Base-by-base conservation (phyloP, 2,113 vertebrate genomes). In the Neodon shergylaensis region DNA sequence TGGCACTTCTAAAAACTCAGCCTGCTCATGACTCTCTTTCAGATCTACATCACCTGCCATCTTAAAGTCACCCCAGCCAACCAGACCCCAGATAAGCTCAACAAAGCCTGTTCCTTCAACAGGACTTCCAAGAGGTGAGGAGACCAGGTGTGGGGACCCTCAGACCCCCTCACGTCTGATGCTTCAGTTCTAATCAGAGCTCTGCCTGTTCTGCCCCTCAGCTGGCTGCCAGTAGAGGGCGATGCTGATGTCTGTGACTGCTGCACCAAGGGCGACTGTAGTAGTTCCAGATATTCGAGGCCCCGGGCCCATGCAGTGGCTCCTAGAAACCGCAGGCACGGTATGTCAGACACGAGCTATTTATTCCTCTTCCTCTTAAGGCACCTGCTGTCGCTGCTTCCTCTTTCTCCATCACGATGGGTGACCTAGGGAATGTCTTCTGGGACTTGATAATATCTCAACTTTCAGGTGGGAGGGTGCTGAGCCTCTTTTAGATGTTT, bases 21-120 rank as follows among this genome's bases (percentile, higher is more conserved):
- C 11, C 74, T 44, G 28, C 19, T 78, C 1, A 6, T 70, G 73
- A 61, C 65, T 95, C 54, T 47, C 3, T 93, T 95, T 90, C 77
- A 98, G 98, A 54, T 98, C 16, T 98, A 98, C 2, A 97, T 98
- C n/a, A 98, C 97, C 63, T 98, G 98, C 36, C 97, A 96, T 3
- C 96, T 98, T 93, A 98, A 97, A 79, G 97, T 98, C 11, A 82
- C 95, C 49, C 82, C 58, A 0, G 94, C 72, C 54, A 68, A 89
- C 74, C 98, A 86, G n/a, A 88, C 31, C 87, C 98, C 98, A 0
- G 97, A 98, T 65, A 70, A 91, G 19, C 83, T 97, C 58, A 98
- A 98, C 97, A 99, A 98, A 76, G 98, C 98, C 66, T 99, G 98
- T 26, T 99, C 98, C 65, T 99, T 98, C 91, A 95, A 66, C 93